phyloP scores from a whole-genome alignment of 2,888 invertebrate genomes.

The Ormyrus pomaceus region DNA sequence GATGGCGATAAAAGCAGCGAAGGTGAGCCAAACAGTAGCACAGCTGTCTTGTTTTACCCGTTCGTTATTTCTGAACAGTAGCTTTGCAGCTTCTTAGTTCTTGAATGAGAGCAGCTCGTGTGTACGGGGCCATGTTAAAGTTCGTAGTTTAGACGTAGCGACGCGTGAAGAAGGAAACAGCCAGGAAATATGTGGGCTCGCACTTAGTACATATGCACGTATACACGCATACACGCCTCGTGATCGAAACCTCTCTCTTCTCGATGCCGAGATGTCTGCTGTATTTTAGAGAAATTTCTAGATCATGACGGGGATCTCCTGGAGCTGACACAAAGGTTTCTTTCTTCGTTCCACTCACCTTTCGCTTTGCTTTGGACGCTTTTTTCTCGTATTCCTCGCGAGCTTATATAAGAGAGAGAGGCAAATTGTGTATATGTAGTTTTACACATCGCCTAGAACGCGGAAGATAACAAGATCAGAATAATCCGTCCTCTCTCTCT shows the following conservation, averaged over 20 bases:
- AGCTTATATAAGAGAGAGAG: conserved; percentile 29
- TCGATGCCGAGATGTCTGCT: conserved; percentile 3
- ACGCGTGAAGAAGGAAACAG: not conserved
- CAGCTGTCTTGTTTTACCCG: conserved; percentile 47
- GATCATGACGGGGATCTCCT: not conserved
- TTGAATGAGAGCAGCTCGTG: too few species aligned
- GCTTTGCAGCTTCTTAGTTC: too few species aligned
- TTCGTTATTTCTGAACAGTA: not conserved
- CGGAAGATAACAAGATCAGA: conserved; percentile 53
- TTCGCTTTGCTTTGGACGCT: not conserved
- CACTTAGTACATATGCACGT: not conserved
- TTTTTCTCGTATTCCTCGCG: conserved; percentile 5
- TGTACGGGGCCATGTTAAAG: not conserved
- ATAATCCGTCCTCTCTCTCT: conserved; percentile 28
- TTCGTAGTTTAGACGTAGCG: not conserved
- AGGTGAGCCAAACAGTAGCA: conserved; percentile 37
- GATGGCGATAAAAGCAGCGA: conserved; percentile 55
- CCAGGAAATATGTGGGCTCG: not conserved
- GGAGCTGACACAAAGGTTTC: not conserved
- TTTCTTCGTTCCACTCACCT: not conserved
- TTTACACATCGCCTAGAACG: conserved; percentile 30
- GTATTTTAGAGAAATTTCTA: conserved; percentile 38
- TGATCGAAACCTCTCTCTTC: conserved; percentile 4
- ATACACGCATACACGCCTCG: conserved; percentile 3
- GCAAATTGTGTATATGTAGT: not conserved